Evolutionary conservation across 2,113 vertebrate genomes (phyloP), one percentile per base, ranked within the genome.

Genomic region (Peromyscus leucopus): DNA sequence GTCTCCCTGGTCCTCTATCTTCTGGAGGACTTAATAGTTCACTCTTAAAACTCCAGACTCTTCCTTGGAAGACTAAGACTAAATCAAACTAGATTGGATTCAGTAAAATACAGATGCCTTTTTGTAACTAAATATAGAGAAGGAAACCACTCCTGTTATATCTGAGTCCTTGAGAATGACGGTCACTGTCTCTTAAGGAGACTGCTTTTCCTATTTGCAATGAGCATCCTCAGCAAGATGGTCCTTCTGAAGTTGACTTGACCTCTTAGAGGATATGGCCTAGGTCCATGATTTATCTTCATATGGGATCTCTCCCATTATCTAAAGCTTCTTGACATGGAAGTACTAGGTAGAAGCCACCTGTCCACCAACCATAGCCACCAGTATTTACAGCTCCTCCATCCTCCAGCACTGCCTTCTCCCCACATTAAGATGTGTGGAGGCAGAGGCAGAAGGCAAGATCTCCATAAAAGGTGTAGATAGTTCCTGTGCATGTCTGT

Each of bases 251-350:
- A 36, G 74, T 63, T n/a, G 67, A 16, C 1, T 4, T 28, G 11
- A 22, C 61, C 1, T 72, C 8, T 39, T 13, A 1, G 0, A 9
- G 55, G 39, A 9, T 19, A 2, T 21, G 21, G 12, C 55, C 51
- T 61, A 36, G 28, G 12, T 1, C 48, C 10, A 2, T 21, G 13
- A 28, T 31, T 46, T 59, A 31, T 24, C 12, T 61, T 11, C 55
- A 10, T 1, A 1, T 36, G 5, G 33, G 24, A 31, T 48, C 31
- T 87, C 46, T 36, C 42, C 33, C 16, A 28, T 67, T 12, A 67
- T 22, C 39, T 11, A 31, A 87, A 79, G 7, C 42, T 80, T 48
- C n/a, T n/a, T 79, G 33, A 72, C 2, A 1, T 28, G 36, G 71
- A 22, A 94, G 75, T 71, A 48, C 0, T 1, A 51, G 67, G n/a